Base-by-base conservation (phyloP, 2,797 vertebrate species). In the Eurystomus glaucurus region DNA sequence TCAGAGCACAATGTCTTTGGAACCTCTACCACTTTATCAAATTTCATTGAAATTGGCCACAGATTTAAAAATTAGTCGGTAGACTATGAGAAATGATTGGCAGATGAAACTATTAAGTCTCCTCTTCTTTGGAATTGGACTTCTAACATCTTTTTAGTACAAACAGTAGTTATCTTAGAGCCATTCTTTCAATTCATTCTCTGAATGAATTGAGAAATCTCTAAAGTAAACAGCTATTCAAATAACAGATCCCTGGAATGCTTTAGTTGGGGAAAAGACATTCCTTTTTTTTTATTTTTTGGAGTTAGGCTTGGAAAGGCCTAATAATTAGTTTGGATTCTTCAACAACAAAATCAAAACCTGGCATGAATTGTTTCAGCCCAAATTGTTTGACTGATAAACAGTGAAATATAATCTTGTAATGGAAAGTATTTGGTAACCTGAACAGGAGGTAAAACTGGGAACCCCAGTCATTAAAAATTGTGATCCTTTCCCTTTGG, bases 151-250 rank as follows among this genome's bases (percentile, higher is more conserved):
- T 87, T 88, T 95, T 95, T 66, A 65, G 25, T 85, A 80, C 45
- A 83, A 85, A 72, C 46, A 58, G 84, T 33, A 62, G 86, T 91
- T 92, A 82, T 89, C 85, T 92, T 85, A 52, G 62, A 85, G 46
- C n/a, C n/a, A 16, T 89, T 91, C n/a, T 74, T 66, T 54, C 45
- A 65, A 3, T 96, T 93, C 21, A 25, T 93, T 77, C 88, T 75
- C 69, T 43, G 74, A 94, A 90, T 90, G 41, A 90, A 92, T 58
- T 85, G 80, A 87, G 89, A 95, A 94, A 62, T 93, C 92, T 93
- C 54, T 87, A 72, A 96, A 94, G 80, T 95, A 96, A 96, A 96
- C 91, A 94, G 68, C 75, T 91, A 76, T 95, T 92, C 86, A 92
- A 91, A 87, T 70, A 91, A 72, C 35, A 89, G 84, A 91, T 94